Base-by-base conservation (phyloP, 1,140 invertebrate genomes). In the Diorhabda elongata region DNA sequence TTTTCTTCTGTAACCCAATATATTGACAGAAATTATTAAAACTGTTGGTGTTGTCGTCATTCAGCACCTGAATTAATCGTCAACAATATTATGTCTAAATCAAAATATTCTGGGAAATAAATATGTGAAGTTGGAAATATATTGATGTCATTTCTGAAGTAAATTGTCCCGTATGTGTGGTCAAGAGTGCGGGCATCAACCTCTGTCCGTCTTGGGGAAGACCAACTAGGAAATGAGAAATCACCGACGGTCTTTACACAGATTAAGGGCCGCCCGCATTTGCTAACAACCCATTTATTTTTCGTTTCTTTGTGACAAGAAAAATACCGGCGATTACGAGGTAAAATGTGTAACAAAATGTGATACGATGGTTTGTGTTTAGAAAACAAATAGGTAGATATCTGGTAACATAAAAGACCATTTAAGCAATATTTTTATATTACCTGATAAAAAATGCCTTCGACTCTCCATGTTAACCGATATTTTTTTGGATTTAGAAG, bases 241-340 rank as follows among this genome's bases (percentile, higher is more conserved):
- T 67, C 44, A 47, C 65, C 44, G 44, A 9, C 41, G 47, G 44
- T 67, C 58, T 67, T 67, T 67, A 41, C 65, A 67, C 58, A 67
- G 65, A 52, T 67, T 67, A 67, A 67, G 57, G 65, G 5, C 44
- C 5, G 44, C 65, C 65, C 65, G 65, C 65, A 67, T 67, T 67
- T 60, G 44, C 65, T 67, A 67, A 67, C 65, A 67, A 60, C 57
- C 58, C 65, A 67, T 67, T 67, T 67, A 67, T 67, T 67, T 56
- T 67, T 60, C 43, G 65, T 67, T 67, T 60, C 58, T 67, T 60
- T 60, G 42, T 59, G 58, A 60, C 57, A 67, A 67, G 65, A 67
- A 67, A 67, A 67, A 67, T 67, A 56, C 58, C 44, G 58, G 44
- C 58, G 42, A 67, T 67, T 67, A 44, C n/a, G 26, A 42, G 58